Evolutionary conservation across 2,113 vertebrate genomes (phyloP).

Genomic region (Naja naja): DNA sequence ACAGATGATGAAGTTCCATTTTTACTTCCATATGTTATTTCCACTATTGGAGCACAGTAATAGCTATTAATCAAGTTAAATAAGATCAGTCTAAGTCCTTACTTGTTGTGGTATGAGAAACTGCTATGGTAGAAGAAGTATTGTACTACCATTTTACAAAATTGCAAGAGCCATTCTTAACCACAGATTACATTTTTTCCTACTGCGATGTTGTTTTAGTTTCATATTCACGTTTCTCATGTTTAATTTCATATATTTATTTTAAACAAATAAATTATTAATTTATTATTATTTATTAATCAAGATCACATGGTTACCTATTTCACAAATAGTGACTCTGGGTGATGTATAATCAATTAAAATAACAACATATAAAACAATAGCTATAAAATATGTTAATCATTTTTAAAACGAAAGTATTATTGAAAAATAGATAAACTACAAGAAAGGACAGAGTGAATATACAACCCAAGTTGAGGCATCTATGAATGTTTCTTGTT

Average conservation of each 20-base stretch:
- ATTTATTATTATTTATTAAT: neutral
- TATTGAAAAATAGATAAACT: neutral
- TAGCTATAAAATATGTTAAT: neutral
- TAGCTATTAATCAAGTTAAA: neutral
- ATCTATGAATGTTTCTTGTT: neutral
- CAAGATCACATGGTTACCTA: neutral
- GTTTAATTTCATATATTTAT: neutral
- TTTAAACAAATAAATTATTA: neutral
- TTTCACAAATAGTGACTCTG: neutral
- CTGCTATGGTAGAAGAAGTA: neutral
- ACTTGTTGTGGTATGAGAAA: neutral
- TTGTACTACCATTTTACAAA: neutral
- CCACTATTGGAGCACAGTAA: neutral
- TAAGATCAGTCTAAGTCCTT: neutral
- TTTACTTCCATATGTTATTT: neutral
- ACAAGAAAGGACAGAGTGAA: neutral
- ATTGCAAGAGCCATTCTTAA: neutral
- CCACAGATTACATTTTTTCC: neutral
- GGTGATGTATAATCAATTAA: neutral
- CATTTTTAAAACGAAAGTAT: neutral
- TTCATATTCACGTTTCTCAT: neutral
- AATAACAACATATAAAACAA: neutral
- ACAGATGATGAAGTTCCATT: neutral
- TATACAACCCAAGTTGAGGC: neutral
- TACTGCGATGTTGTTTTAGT: too few species aligned